phyloP scores from a whole-genome alignment of 2,797 vertebrate species.

The Arvicola amphibius region DNA sequence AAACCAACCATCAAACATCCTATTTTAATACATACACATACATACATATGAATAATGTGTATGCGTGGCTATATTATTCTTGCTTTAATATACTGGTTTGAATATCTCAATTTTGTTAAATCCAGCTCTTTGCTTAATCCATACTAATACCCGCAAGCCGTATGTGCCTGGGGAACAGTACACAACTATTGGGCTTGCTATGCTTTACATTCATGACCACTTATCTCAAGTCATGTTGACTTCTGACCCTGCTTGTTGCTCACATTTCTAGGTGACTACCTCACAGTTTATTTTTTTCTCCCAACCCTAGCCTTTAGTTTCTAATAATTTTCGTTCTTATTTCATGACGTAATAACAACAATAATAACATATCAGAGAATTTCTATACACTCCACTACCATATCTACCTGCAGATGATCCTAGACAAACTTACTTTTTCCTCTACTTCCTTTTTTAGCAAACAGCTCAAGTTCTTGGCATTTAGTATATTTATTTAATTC shows the following conservation, averaged over 20 bases:
- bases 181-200: background rate
- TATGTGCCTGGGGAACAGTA: background rate
- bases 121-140: background rate
- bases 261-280: background rate
- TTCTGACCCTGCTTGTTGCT: background rate
- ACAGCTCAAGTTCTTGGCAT: background rate
- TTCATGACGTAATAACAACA: background rate
- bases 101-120: background rate
- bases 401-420: background rate
- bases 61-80: background rate
- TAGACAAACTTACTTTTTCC: constrained; percentile 2
- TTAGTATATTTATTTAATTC: background rate
- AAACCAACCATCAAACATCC: background rate
- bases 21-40: background rate
- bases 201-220: background rate
- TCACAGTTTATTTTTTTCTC: constrained; percentile 1
- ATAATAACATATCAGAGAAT: background rate
- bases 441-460: constrained; percentile 8
- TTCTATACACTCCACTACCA: background rate
- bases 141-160: background rate
- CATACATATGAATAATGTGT: background rate
- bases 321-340: constrained; percentile 16
- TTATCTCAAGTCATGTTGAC: background rate
- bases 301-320: background rate
- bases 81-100: background rate